Percentiles rank a stretch among this genome's conserved stretches.
Evolutionary conservation across 2,797 vertebrate species (phyloP).

Genomic region (Cyclura pinguis): DNA sequence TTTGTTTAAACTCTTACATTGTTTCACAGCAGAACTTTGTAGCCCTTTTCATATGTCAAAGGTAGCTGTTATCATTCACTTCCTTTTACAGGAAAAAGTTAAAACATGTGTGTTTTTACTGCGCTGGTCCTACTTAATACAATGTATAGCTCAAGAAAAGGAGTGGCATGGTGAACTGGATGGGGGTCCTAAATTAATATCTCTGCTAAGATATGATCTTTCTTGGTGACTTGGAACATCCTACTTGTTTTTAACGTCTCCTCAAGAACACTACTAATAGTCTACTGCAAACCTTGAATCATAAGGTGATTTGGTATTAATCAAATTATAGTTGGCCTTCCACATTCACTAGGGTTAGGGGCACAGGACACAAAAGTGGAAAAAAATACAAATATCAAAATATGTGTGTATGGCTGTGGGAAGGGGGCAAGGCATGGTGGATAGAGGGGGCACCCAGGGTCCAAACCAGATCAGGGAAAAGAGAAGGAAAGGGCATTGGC

Average conservation of each 20-base stretch:
- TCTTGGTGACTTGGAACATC: background rate
- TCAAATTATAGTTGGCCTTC: background rate
- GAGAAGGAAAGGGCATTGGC: no score
- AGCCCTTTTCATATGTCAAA: background rate
- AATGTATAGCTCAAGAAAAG: background rate
- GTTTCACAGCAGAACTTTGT: background rate
- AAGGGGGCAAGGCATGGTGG: no score
- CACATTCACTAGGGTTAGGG: background rate
- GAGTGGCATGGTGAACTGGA: background rate
- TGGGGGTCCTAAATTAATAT: background rate
- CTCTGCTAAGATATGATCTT: background rate
- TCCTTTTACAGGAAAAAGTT: background rate
- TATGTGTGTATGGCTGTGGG: no score
- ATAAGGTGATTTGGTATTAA: background rate
- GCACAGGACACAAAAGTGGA: no score
- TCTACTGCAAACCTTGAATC: background rate
- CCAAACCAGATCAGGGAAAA: no score
- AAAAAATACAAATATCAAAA: no score
- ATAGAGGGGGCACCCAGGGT: no score
- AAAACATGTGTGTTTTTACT: background rate
- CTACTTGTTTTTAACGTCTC: background rate
- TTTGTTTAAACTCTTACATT: constrained; percentile 34
- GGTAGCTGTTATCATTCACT: background rate
- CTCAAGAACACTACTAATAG: background rate
- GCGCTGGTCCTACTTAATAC: background rate